Evolutionary conservation across 2,113 vertebrate genomes (phyloP), one percentile per base, ranked within the genome.

Genomic region (Prolemur simus): DNA sequence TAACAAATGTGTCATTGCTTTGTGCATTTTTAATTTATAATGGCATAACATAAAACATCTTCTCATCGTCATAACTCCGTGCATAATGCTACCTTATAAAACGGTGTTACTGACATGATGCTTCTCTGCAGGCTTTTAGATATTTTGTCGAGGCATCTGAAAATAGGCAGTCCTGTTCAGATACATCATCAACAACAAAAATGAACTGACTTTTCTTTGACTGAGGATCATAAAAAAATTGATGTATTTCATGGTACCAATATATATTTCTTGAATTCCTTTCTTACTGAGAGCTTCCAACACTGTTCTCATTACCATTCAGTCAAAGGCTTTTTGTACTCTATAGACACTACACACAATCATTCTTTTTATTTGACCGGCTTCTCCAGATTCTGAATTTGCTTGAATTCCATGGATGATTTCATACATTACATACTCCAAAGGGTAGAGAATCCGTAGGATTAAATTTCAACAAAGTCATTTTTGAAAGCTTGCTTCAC

Each of bases 251-350:
- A 90, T 93, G 97, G 96, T 97, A 96, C 95, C 98, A 98, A 96
- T 98, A 96, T 96, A 88, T 82, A 98, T 90, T 97, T 98, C 95
- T 97, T 98, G 96, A 98, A 98, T 98, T 98, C 94, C 94, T 97
- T 97, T 94, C 64, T 97, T 98, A 91, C 95, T 98, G 97, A 91
- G 96, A 97, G 95, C 91, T 98, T 98, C 97, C 97, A 98, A 98
- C 95, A 91, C 96, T 97, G 96, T 85, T 98, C 97, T 98, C 97
- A 98, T 98, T 98, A 98, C 95, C 96, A 98, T 97, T 97, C 97
- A 97, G 94, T 99, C 98, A 99, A 99, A 98, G 98, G 97, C 98
- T 98, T 98, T 98, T 99, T 98, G 98, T 98, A 94, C 96, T 98
- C 97, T 91, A 95, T 96, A 98, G 98, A 98, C 96, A 96, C 97